These are phyloP conservation scores for Bursaphelenchus mucronatus DNA, from an alignment of 1,140 invertebrate species.

Conservation along the genomic window DNA sequence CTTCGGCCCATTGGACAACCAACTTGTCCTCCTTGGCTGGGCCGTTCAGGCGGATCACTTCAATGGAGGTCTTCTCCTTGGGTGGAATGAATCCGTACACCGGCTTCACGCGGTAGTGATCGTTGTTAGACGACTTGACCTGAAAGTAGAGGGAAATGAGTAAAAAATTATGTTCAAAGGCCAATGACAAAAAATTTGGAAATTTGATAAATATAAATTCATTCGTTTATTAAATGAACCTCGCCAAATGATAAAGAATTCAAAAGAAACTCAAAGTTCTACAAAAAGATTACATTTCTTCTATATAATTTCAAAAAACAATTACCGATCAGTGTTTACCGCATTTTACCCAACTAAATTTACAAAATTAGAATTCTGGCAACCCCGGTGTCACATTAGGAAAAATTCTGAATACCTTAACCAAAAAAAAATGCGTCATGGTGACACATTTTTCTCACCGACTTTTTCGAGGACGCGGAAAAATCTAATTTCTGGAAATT, in stretches of 20 bases:
- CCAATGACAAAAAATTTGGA: no score
- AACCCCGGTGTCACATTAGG: neutral
- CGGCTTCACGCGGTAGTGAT: conserved; percentile 47
- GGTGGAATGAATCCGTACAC: conserved; percentile 47
- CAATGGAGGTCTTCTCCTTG: conserved; percentile 32
- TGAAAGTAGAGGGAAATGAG: neutral
- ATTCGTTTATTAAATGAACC: no score
- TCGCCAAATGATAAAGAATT: no score
- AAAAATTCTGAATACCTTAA: neutral
- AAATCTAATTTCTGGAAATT: conserved; percentile 5
- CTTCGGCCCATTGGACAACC: conserved; percentile 51
- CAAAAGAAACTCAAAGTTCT: neutral
- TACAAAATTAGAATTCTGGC: no score
- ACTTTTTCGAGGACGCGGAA: no score
- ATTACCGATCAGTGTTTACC: no score
- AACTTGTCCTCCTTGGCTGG: conserved; percentile 51
- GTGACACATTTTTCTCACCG: no score
- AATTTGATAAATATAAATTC: no score
- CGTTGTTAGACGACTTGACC: conserved; percentile 48
- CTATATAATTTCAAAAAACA: no score
- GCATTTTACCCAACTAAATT: no score
- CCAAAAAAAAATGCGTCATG: neutral
- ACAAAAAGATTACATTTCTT: neutral
- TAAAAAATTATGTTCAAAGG: no score
- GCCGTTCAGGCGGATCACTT: conserved; percentile 42